phyloP scores from a whole-genome alignment of 2,797 vertebrate genomes.

The Chloroceryle inda region DNA sequence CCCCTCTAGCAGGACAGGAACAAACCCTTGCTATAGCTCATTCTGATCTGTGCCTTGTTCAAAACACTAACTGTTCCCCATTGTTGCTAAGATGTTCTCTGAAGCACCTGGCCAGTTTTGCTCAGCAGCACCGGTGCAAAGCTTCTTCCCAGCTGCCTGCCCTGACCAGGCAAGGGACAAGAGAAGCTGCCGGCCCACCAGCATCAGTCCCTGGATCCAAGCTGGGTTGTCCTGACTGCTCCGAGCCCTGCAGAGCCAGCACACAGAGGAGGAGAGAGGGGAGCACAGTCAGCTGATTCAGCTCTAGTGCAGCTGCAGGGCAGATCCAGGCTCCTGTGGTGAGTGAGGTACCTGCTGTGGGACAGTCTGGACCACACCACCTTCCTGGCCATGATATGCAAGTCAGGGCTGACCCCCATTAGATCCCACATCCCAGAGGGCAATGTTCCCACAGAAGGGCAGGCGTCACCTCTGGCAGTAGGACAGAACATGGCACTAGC shows the following conservation, averaged over 20 bases:
- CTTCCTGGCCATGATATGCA: neutral
- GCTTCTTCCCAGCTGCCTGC: neutral
- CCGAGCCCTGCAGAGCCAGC: neutral
- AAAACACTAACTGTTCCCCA: neutral
- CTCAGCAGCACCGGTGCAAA: neutral
- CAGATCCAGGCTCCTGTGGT: neutral
- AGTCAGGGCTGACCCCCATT: neutral
- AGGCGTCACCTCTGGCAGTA: neutral
- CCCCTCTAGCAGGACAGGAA: neutral
- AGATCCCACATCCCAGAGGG: rapidly evolving
- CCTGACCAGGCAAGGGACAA: neutral
- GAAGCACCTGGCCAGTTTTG: neutral
- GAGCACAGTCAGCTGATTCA: neutral
- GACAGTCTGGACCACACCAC: neutral
- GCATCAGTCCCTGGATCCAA: neutral
- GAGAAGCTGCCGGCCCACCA: neutral
- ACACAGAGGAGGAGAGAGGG: rapidly evolving
- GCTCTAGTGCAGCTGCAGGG: neutral
- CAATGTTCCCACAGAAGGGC: neutral
- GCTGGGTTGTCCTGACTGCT: neutral
- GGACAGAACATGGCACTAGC: neutral
- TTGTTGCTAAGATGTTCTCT: neutral
- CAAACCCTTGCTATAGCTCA: neutral
- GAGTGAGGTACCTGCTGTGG: neutral
- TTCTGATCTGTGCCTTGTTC: neutral